Evolutionary conservation across 1,140 invertebrate species (phyloP).

Genomic region (Trichonephila inaurata): DNA sequence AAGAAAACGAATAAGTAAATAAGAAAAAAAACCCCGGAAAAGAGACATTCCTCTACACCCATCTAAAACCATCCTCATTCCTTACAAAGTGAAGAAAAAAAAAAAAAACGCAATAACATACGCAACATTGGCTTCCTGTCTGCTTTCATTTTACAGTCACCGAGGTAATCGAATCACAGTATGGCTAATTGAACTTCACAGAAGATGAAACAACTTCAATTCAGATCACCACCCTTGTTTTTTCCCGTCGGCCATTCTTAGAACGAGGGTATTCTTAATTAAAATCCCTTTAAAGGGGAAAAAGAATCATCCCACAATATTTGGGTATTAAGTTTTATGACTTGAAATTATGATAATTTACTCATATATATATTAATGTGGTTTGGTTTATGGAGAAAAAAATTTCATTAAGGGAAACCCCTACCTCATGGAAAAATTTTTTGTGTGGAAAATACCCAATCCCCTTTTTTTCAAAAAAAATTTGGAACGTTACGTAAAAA

Average conservation of each 20-base stretch:
- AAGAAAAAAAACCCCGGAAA: background rate
- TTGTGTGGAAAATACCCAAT: too few relatives aligned
- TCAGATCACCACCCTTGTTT: background rate
- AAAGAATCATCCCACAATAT: too few relatives aligned
- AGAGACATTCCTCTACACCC: background rate
- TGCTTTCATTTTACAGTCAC: background rate
- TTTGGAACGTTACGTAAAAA: too few relatives aligned
- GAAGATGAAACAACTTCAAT: background rate
- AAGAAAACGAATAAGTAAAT: background rate
- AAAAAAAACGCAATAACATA: conserved; percentile 12
- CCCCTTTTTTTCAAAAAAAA: too few relatives aligned
- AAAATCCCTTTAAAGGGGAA: too few relatives aligned
- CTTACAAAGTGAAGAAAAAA: background rate
- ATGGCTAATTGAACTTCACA: background rate
- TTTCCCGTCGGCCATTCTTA: background rate
- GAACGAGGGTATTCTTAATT: too few relatives aligned
- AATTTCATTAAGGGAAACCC: too few relatives aligned
- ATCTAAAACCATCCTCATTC: background rate
- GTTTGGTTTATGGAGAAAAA: too few relatives aligned
- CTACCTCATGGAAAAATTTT: too few relatives aligned
- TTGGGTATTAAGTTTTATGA: too few relatives aligned
- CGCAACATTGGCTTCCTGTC: conserved; percentile 45
- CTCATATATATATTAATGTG: too few relatives aligned
- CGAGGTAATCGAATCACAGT: background rate
- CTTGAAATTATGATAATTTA: too few relatives aligned